Evolutionary conservation across 2,797 vertebrate species (phyloP), one percentile per base, ranked within the genome.

Genomic region (Coregonus sp.): DNA sequence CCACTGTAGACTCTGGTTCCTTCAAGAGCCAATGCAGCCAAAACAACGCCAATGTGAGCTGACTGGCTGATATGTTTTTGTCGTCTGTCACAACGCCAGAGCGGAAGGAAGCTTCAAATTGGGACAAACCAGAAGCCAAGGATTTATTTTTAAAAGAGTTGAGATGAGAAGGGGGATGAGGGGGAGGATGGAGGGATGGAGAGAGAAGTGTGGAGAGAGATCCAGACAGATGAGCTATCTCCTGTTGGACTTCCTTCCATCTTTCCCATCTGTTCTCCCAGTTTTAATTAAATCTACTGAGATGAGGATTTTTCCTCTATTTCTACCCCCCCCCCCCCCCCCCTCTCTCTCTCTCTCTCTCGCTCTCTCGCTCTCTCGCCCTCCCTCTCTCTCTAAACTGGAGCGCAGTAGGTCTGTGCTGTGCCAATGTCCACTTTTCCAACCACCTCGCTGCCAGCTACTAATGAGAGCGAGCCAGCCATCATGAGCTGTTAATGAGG

Each of bases 251-350:
- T 94, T 95, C 94, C 91, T 95, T 96, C 96, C 93, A 88, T 96
- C 96, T 96, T 96, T 92, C 94, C 96, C 97, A 98, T 99, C 97
- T 99, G 97, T 96, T 99, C 96, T 80, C 93, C 93, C 86, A 84
- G 93, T 96, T 98, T 98, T 98, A 98, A 98, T 99, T 98, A 98
- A 98, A 98, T 97, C 97, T 97, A 96, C 95, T 91, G 96, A 98
- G 97, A 97, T 92, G 89, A 88, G 81, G 82, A 85, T 89, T 89
- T 68, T 82, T 87, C 88, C 85, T 81, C 85, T 85, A 51, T 31
- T 77, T 85, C 86, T 76, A 79, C 86, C 33, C 52, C 63, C 25
- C 69, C 54, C 29, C 33, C 50, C 66, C 54, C 12, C 35, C n/a
- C 74, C 18, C 35, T 51, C 35, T 68, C 66, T 40, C 71, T 51